Evolutionary conservation across 2,113 vertebrate genomes (phyloP).

Genomic region (Oncorhynchus clarkii): DNA sequence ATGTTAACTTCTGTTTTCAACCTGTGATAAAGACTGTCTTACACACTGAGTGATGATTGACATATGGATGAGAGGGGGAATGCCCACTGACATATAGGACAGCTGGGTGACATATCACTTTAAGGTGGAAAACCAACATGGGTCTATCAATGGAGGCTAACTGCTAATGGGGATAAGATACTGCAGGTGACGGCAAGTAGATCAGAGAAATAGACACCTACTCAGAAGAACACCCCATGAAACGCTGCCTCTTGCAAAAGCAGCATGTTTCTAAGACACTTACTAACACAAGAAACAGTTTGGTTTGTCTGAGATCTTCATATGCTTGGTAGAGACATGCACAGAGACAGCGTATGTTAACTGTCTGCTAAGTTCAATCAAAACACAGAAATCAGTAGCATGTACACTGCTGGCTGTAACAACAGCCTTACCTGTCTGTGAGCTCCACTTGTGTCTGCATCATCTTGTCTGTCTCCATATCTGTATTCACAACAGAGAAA

Average conservation of each 20-base stretch:
- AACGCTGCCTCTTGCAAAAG: not conserved
- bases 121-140: not conserved
- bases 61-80: not conserved
- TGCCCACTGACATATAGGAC: not conserved
- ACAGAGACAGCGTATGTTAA: not conserved
- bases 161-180: not conserved
- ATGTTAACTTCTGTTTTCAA: too few species aligned
- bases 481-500: constrained; percentile 12
- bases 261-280: too few species aligned
- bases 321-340: too few species aligned
- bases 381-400: too few species aligned
- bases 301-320: too few species aligned
- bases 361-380: not conserved
- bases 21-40: not conserved
- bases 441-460: constrained; percentile 34
- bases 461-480: constrained; percentile 62
- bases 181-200: not conserved
- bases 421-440: constrained; percentile 49
- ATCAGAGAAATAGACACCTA: too few species aligned
- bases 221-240: not conserved
- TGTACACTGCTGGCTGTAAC: too few species aligned
- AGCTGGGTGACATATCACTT: not conserved
- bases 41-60: not conserved
- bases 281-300: not conserved
- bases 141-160: not conserved